A percentile compares a stretch with the other conserved stretches of the same genome.
These are phyloP conservation scores for Ormyrus rosae DNA, from an alignment of 2,888 invertebrate species.

Conservation along the genomic window DNA sequence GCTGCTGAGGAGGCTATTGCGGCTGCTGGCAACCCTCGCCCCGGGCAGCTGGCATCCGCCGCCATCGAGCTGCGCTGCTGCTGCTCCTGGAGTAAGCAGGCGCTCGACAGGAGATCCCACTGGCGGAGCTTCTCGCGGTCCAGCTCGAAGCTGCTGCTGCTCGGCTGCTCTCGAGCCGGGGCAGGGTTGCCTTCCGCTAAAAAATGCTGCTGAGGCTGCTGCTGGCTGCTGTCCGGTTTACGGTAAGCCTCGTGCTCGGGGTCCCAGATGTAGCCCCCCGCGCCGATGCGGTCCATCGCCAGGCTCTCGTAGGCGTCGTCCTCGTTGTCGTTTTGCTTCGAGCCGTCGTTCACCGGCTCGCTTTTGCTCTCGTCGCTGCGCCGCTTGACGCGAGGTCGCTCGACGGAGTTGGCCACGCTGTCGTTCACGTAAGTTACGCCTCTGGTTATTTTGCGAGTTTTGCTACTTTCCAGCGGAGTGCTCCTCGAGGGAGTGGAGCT, in stretches of 20 bases:
- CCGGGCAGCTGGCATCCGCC: conserved; percentile 65
- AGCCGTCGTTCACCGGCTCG: conserved; percentile 15
- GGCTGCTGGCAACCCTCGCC: conserved; percentile 56
- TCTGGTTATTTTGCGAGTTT: conserved; percentile 78
- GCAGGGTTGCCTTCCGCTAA: conserved; percentile 77
- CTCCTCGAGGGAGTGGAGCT: conserved; percentile 70
- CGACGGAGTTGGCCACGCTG: conserved; percentile 78
- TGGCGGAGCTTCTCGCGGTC: conserved; percentile 91
- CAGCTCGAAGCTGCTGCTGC: conserved; percentile 77
- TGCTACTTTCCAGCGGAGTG: background rate
- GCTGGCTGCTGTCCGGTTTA: conserved; percentile 57
- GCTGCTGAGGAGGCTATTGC: conserved; percentile 46
- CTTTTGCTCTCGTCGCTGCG: conserved; percentile 59
- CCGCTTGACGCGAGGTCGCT: conserved; percentile 62
- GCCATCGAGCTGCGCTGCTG: conserved; percentile 79
- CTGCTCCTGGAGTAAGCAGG: conserved; percentile 74
- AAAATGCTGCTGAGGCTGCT: conserved; percentile 69
- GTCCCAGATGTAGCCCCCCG: conserved; percentile 74
- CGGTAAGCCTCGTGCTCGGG: conserved; percentile 73
- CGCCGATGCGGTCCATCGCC: conserved; percentile 73
- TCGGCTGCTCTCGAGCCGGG: conserved; percentile 67
- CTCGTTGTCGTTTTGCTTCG: conserved; percentile 61
- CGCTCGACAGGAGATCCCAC: conserved; percentile 93
- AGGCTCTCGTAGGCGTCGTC: conserved; percentile 80
- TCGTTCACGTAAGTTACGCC: conserved; percentile 89